phyloP scores from a whole-genome alignment of 2,113 vertebrate species.

The Toxostoma redivivum region DNA sequence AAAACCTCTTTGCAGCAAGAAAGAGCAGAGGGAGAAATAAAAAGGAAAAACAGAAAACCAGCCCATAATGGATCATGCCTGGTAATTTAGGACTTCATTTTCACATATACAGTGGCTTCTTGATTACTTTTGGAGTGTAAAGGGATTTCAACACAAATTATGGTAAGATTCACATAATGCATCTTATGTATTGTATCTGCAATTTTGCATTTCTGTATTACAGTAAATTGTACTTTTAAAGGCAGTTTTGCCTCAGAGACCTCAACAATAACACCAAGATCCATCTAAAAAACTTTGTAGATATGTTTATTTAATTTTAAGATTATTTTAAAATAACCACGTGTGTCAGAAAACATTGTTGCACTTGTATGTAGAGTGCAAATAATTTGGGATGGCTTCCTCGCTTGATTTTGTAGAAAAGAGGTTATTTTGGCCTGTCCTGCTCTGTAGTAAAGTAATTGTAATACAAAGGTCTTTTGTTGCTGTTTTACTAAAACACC shows the following conservation, averaged over 20 bases:
- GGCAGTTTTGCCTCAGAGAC: background rate
- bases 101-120: background rate
- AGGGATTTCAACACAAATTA: background rate
- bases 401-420: conserved; percentile 15
- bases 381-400: background rate
- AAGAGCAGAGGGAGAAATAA: background rate
- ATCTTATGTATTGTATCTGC: background rate
- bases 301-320: background rate
- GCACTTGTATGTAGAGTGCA: background rate
- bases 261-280: background rate
- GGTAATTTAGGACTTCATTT: background rate
- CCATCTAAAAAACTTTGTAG: background rate
- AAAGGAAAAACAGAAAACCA: background rate
- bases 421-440: background rate
- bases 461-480: background rate
- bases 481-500: conserved; percentile 7
- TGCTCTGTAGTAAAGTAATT: background rate
- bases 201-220: background rate
- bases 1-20: background rate
- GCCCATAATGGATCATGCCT: background rate
- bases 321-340: background rate
- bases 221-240: background rate
- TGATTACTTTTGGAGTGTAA: background rate
- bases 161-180: background rate
- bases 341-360: background rate